Evolutionary conservation across 2,797 vertebrate genomes (phyloP).

Genomic region (Hyperoplus immaculatus): DNA sequence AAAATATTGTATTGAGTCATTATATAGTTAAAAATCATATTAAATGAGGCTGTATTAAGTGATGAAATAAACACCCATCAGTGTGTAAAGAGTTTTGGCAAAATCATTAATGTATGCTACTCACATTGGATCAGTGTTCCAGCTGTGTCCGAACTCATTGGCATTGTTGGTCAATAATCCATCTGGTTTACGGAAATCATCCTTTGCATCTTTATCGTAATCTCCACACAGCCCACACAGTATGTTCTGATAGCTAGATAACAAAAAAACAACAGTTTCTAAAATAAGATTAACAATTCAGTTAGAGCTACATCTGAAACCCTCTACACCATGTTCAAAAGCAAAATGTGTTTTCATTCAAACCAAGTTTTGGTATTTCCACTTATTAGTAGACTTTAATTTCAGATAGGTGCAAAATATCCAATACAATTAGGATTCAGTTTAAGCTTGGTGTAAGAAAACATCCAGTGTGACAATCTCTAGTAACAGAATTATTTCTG

Average conservation of each 20-base stretch:
- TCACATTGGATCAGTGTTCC: constrained; percentile 79
- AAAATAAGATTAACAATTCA: fast-evolving
- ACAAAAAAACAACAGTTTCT: neutral
- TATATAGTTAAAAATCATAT: too few relatives aligned
- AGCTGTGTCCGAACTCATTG: constrained; percentile 85
- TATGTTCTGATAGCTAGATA: constrained; percentile 75
- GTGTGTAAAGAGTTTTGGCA: neutral
- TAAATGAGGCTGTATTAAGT: too few relatives aligned
- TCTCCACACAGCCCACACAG: constrained; percentile 85
- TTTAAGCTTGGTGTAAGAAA: too few relatives aligned
- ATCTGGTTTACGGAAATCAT: constrained; percentile 84
- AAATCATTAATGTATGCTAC: neutral
- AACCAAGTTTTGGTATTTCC: neutral
- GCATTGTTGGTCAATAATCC: constrained; percentile 72
- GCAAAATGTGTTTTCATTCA: neutral
- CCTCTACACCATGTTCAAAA: neutral
- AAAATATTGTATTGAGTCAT: too few relatives aligned
- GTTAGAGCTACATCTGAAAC: neutral
- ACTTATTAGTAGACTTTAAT: too few relatives aligned
- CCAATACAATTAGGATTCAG: too few relatives aligned
- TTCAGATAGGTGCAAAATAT: too few relatives aligned
- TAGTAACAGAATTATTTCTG: too few relatives aligned
- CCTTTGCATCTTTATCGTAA: constrained; percentile 75
- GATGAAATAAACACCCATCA: too few relatives aligned
- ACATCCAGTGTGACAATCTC: too few relatives aligned